A percentile compares a stretch with the other conserved stretches of the same genome.
Conservation (phyloP, 2,888 invertebrate genomes). For the Eulithis prunata region DNA sequence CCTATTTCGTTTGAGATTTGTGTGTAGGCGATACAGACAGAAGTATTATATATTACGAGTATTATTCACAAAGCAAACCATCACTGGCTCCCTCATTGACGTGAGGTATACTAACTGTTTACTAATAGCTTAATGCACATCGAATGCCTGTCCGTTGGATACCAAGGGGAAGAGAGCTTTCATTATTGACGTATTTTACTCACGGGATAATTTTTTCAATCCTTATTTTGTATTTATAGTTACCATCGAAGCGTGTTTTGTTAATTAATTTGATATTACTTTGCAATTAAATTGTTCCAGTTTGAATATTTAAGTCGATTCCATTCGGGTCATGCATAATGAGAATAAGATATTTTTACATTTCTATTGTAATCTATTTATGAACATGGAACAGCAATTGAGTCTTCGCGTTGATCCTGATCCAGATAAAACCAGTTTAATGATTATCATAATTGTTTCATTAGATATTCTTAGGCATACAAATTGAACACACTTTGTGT, state of each 20-base stretch:
- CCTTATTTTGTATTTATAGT: too few species aligned
- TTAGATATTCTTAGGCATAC: slow-evolving; percentile 38
- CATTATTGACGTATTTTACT: slow-evolving; percentile 24
- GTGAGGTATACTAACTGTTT: slow-evolving; percentile 63
- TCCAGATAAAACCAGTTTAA: slow-evolving; percentile 50
- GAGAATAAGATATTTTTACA: slow-evolving; percentile 19
- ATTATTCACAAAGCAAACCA: slow-evolving; percentile 18
- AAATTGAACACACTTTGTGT: slow-evolving; percentile 51
- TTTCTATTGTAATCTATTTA: slow-evolving; percentile 60
- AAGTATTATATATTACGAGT: slow-evolving; percentile 1
- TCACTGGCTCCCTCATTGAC: slow-evolving; percentile 40
- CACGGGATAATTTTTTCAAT: slow-evolving; percentile 7
- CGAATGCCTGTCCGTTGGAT: slow-evolving; percentile 60
- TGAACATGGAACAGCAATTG: slow-evolving; percentile 53
- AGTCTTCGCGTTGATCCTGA: slow-evolving; percentile 53
- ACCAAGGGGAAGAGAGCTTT: slow-evolving; percentile 51
- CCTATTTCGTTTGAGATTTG: slow-evolving; percentile 14
- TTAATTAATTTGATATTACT: too few species aligned
- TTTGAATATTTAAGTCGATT: slow-evolving; percentile 40
- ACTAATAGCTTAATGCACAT: slow-evolving; percentile 77
- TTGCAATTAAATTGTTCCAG: slow-evolving; percentile 13
- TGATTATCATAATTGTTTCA: slow-evolving; percentile 46
- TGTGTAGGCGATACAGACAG: slow-evolving; percentile 28
- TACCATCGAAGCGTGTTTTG: too few species aligned
- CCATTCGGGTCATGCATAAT: slow-evolving; percentile 26